These are phyloP conservation scores for Sturnira hondurensis DNA, from an alignment of 2,113 vertebrate genomes.

Conservation along the genomic window DNA sequence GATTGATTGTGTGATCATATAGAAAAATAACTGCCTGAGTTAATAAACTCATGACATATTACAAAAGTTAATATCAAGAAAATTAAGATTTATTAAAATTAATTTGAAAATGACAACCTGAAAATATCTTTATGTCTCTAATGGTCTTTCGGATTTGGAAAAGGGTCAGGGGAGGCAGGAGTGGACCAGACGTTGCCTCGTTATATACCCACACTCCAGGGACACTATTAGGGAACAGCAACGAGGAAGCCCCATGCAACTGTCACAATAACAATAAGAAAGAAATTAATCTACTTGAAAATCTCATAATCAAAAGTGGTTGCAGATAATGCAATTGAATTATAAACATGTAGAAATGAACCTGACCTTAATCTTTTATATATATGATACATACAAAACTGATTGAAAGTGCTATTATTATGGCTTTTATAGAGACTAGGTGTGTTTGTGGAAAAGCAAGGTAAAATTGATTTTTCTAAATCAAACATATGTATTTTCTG, in stretches of 20 bases:
- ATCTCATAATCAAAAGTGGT: neutral
- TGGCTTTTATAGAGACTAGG: neutral
- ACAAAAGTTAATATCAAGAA: neutral
- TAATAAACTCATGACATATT: neutral
- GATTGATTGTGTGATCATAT: neutral
- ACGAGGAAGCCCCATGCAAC: neutral
- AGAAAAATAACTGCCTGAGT: neutral
- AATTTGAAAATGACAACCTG: neutral
- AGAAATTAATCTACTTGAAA: neutral
- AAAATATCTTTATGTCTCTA: neutral
- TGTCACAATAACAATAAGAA: neutral
- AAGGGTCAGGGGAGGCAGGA: neutral
- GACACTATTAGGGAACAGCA: neutral
- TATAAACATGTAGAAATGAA: neutral
- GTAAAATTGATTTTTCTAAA: constrained; percentile 39
- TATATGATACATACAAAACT: neutral
- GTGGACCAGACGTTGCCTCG: neutral
- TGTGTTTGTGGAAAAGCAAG: neutral
- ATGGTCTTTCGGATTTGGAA: neutral
- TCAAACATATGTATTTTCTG: constrained; percentile 70
- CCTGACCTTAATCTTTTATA: neutral
- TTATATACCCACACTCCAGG: neutral
- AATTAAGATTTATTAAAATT: neutral
- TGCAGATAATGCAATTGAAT: neutral
- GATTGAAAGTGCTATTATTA: neutral